These are phyloP conservation scores for Halocynthia roretzi DNA, from an alignment of 23 tunicate genomes.

Conservation along the genomic window DNA sequence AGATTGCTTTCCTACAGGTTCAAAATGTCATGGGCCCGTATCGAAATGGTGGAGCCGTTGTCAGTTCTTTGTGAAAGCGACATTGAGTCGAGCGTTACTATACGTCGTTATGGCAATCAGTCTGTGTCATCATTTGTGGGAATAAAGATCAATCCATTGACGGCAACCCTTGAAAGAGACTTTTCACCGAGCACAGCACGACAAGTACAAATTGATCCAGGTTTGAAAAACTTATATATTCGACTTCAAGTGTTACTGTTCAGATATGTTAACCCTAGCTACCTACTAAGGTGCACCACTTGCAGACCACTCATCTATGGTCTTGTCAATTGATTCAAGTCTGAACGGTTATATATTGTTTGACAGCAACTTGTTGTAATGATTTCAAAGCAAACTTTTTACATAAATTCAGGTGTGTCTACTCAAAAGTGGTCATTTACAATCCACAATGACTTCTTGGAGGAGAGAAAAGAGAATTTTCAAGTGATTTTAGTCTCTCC, in stretches of 20 bases:
- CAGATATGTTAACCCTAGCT: no score
- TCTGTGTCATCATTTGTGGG: constrained; percentile 45
- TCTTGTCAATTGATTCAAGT: no score
- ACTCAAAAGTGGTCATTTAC: constrained; percentile 30
- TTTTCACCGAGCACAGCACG: constrained; percentile 34
- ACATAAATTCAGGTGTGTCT: not conserved
- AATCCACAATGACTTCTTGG: constrained; percentile 31
- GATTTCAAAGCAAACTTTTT: no score
- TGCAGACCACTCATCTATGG: no score
- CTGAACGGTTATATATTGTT: no score
- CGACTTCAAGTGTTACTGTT: no score
- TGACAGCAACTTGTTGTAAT: no score
- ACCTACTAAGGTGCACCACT: no score
- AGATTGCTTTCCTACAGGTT: constrained; percentile 28
- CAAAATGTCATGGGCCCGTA: constrained; percentile 66
- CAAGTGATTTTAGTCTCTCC: constrained; percentile 40
- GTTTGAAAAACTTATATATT: constrained; percentile 20
- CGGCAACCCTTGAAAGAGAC: constrained; percentile 30
- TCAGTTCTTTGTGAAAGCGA: constrained; percentile 41
- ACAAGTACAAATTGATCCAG: constrained; percentile 84
- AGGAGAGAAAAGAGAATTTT: constrained; percentile 61
- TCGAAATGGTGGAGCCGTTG: constrained; percentile 30
- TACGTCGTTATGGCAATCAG: constrained; percentile 51
- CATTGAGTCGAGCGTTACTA: constrained; percentile 11
- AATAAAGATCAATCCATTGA: constrained; percentile 16